Percentiles rank a stretch among this genome's conserved stretches.
Evolutionary conservation across 2,797 vertebrate genomes (phyloP).

Genomic region (Melanotaenia trifasciata): DNA sequence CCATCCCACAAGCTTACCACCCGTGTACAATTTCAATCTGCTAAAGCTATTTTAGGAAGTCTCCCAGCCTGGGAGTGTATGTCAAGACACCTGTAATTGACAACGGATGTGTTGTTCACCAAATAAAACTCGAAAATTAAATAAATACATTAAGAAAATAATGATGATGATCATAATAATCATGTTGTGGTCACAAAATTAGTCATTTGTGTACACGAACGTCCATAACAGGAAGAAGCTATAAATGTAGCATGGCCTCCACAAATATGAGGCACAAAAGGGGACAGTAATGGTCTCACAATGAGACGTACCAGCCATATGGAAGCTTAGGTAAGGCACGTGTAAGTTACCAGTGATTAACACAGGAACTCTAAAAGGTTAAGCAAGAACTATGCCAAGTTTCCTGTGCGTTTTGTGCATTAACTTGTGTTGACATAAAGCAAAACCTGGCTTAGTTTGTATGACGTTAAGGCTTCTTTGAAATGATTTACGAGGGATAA

Average conservation of each 20-base stretch:
- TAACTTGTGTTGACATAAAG: not conserved
- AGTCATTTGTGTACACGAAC: not conserved
- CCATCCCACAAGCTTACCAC: slow-evolving; percentile 50
- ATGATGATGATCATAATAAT: not conserved
- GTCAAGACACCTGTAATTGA: slow-evolving; percentile 76
- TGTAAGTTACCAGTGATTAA: slow-evolving; percentile 49
- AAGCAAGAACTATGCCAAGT: not conserved
- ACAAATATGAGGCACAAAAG: slow-evolving; percentile 33
- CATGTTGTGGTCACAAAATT: not conserved
- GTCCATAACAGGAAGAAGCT: not conserved
- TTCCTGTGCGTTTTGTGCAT: not conserved
- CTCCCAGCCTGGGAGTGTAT: slow-evolving; percentile 62
- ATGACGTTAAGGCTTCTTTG: not conserved
- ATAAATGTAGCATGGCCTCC: not conserved
- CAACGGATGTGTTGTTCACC: slow-evolving; percentile 35
- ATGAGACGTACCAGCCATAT: slow-evolving; percentile 52
- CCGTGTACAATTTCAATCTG: slow-evolving; percentile 77
- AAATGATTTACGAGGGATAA: not conserved
- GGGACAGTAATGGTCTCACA: slow-evolving; percentile 24
- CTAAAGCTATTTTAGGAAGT: slow-evolving; percentile 81
- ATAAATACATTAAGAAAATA: not conserved
- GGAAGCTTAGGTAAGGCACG: slow-evolving; percentile 58
- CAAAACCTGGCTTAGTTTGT: slow-evolving; percentile 4
- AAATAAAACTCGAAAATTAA: not conserved
- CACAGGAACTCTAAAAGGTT: not conserved